Conservation (phyloP, 2,888 invertebrate species). For the Anthoptus insignis region DNA sequence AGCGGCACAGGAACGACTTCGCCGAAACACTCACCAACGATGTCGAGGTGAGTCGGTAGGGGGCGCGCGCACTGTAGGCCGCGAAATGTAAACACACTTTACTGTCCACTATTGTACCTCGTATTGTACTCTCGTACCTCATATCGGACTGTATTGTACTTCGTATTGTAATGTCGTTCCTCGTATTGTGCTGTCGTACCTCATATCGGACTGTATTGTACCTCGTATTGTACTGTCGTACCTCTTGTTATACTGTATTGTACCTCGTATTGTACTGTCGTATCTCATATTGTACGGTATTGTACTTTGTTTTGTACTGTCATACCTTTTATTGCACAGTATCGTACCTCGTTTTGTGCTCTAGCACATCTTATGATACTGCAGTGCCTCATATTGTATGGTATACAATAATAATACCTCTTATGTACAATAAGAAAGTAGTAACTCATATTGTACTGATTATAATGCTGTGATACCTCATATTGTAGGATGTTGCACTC, state of each 20-base stretch:
- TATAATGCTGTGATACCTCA: too few species aligned
- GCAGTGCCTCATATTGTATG: background rate
- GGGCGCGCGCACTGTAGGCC: background rate
- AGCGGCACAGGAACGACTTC: constrained; percentile 58
- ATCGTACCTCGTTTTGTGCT: background rate
- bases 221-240: too few species aligned
- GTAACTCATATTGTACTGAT: too few species aligned
- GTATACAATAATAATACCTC: too few species aligned
- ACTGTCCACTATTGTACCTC: background rate
- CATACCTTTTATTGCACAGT: background rate
- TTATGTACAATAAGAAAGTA: too few species aligned
- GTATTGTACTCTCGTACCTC: background rate
- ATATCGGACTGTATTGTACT: background rate
- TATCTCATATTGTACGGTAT: background rate
- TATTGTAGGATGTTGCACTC: too few species aligned
- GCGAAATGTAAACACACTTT: constrained; percentile 5
- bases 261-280: too few species aligned
- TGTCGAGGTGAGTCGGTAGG: constrained; percentile 66
- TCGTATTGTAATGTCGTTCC: background rate
- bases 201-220: background rate
- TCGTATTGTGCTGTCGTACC: background rate
- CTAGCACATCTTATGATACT: background rate
- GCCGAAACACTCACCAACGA: constrained; percentile 70
- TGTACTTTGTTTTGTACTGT: background rate
- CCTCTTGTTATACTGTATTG: background rate